Conservation (phyloP, 2,888 invertebrate species). For the Maniola hyperantus region DNA sequence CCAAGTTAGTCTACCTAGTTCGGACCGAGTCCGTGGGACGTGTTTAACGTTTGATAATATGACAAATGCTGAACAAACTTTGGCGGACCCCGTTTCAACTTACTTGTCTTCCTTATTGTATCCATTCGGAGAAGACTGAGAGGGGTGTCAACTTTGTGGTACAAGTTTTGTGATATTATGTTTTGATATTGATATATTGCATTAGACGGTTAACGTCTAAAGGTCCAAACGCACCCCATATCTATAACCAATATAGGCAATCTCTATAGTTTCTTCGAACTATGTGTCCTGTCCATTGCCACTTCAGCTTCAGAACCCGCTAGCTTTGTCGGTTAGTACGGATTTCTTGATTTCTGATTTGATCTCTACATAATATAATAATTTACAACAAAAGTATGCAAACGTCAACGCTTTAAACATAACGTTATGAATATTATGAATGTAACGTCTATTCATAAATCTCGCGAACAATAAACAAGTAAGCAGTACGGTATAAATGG, state of each 20-base stretch:
- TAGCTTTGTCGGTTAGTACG: too few species aligned
- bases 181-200: neutral
- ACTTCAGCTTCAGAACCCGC: too few species aligned
- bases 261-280: neutral
- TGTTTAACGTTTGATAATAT: constrained; percentile 6
- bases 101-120: constrained; percentile 5
- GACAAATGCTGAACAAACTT: constrained; percentile 18
- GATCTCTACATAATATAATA: neutral
- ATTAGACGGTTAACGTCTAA: neutral
- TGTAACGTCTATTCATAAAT: constrained; percentile 14
- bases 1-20: neutral
- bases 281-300: too few species aligned
- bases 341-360: too few species aligned
- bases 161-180: constrained; percentile 1
- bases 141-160: neutral
- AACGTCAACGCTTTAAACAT: neutral
- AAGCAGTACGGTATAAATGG: constrained; percentile 21
- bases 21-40: neutral
- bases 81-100: constrained; percentile 1
- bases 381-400: neutral
- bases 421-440: constrained; percentile 7
- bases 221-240: too few species aligned
- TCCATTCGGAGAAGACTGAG: neutral
- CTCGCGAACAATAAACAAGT: constrained; percentile 13
- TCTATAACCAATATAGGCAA: too few species aligned